These are phyloP conservation scores for Paradisaea rubra DNA, from an alignment of 2,113 vertebrate genomes.

Conservation along the genomic window DNA sequence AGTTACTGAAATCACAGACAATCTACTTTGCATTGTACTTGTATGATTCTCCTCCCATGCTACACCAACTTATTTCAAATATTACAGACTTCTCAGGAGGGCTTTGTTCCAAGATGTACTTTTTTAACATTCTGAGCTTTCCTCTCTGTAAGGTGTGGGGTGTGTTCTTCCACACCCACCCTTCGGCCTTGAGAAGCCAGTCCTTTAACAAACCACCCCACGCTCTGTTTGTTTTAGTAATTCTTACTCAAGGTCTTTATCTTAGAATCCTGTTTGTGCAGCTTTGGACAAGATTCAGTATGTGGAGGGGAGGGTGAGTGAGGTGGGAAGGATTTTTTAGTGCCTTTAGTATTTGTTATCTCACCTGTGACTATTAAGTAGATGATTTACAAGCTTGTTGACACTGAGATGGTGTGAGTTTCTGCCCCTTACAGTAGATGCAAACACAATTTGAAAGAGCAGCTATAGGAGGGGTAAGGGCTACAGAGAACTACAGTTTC, in stretches of 20 bases:
- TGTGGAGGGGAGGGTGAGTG: not conserved
- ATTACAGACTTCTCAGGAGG: not conserved
- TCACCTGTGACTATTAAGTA: not conserved
- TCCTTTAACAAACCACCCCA: not conserved
- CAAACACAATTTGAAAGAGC: not conserved
- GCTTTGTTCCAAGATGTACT: not conserved
- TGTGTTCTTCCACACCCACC: not conserved
- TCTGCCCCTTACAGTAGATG: not conserved
- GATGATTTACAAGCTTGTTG: constrained; percentile 41
- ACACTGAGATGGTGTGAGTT: not conserved
- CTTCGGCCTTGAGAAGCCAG: constrained; percentile 25
- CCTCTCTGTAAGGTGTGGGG: not conserved
- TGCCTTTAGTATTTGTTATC: constrained; percentile 21
- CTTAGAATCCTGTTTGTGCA: constrained; percentile 57
- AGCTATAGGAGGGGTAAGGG: not conserved
- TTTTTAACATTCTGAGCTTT: not conserved
- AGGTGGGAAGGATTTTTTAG: not conserved
- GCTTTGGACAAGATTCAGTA: constrained; percentile 39
- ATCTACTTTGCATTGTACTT: not conserved
- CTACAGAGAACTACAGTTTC: not conserved
- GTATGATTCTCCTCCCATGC: not conserved
- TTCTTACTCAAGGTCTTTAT: constrained; percentile 59
- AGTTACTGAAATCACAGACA: not conserved
- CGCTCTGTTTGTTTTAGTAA: constrained; percentile 37
- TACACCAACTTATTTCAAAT: not conserved